These are phyloP conservation scores for Rhinichthys klamathensis DNA, from an alignment of 2,113 vertebrate genomes.

Conservation along the genomic window DNA sequence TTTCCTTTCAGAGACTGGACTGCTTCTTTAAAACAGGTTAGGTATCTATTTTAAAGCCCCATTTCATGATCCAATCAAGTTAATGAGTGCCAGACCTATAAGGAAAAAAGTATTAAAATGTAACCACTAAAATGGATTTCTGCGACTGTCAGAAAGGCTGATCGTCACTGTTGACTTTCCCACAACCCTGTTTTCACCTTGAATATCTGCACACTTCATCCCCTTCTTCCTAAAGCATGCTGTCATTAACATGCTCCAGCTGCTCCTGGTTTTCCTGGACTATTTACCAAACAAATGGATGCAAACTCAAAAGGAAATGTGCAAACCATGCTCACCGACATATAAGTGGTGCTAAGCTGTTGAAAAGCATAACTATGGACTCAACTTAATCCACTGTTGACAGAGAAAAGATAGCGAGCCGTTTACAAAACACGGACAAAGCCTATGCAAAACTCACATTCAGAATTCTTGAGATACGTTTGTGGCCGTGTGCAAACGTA, in stretches of 20 bases:
- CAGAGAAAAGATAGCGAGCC: constrained; percentile 66
- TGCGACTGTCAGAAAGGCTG: background rate
- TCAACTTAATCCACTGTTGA: constrained; percentile 41
- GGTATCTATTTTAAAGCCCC: background rate
- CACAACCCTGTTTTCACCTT: constrained; percentile 21
- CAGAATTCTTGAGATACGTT: background rate
- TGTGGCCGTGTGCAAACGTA: background rate
- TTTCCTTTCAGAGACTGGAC: constrained; percentile 15
- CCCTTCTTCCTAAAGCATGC: background rate
- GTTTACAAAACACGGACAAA: constrained; percentile 71
- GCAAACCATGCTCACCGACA: constrained; percentile 1
- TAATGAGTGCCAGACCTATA: constrained; percentile 55
- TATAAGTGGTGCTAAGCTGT: background rate
- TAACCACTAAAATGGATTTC: constrained; percentile 28
- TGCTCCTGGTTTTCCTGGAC: constrained; percentile 1
- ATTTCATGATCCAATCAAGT: constrained; percentile 22
- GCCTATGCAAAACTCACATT: constrained; percentile 19
- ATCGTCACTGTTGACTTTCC: constrained; percentile 22
- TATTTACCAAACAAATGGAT: constrained; percentile 32
- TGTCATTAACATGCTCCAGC: background rate
- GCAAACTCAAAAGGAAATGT: constrained; percentile 25
- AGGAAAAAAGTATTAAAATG: constrained; percentile 47
- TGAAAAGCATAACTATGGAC: background rate
- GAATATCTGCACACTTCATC: background rate
- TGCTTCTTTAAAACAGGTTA: constrained; percentile 35